Percentiles rank a stretch among this genome's conserved stretches.
phyloP scores from a whole-genome alignment of 2,888 invertebrate species.

The Apodemia mormo region DNA sequence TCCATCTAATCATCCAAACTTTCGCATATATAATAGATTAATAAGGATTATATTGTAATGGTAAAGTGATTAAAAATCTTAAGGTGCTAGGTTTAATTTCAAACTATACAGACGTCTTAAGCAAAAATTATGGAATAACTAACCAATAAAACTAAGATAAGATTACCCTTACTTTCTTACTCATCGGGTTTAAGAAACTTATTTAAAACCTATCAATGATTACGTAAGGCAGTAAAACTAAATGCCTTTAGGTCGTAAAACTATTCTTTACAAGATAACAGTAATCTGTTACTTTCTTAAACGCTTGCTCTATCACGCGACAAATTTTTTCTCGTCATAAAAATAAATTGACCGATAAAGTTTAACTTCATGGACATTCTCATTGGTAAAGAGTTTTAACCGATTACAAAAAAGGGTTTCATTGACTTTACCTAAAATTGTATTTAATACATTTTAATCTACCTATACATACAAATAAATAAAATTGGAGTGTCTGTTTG shows the following conservation, averaged over 20 bases:
- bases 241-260: constrained; percentile 13
- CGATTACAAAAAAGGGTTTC: too few relatives aligned
- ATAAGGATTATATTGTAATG: too few relatives aligned
- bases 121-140: background rate
- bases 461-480: too few relatives aligned
- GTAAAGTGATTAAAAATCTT: too few relatives aligned
- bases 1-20: too few relatives aligned
- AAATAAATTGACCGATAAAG: constrained; percentile 12
- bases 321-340: constrained; percentile 5
- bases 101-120: too few relatives aligned
- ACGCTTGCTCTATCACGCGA: constrained; percentile 4
- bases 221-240: constrained; percentile 12
- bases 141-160: background rate
- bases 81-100: too few relatives aligned
- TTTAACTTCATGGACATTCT: background rate
- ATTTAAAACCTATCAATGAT: constrained; percentile 12
- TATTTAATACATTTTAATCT: too few relatives aligned
- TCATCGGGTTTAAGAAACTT: constrained; percentile 14
- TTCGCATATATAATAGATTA: too few relatives aligned
- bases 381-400: too few relatives aligned
- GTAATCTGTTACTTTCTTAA: constrained; percentile 7
- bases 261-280: constrained; percentile 12
- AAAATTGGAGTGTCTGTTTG: too few relatives aligned
- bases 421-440: too few relatives aligned
- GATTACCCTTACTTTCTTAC: background rate